Conservation (phyloP, 2,113 vertebrate genomes). For the Sinocyclocheilus grahami region DNA sequence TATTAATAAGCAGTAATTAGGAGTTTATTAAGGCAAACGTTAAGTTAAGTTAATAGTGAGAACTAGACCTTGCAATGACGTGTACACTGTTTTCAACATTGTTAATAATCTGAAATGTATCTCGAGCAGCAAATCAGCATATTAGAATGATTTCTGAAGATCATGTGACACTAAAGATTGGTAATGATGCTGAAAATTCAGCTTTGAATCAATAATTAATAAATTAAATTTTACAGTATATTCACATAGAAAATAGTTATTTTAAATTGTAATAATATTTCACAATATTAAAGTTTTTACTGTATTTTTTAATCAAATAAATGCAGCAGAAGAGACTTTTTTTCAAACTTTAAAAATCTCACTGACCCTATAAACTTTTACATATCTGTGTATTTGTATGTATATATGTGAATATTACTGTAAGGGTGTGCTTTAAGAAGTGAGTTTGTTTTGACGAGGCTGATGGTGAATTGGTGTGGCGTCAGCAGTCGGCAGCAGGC, state of each 20-base stretch:
- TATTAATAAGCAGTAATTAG: too few relatives aligned
- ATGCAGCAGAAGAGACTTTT: background rate
- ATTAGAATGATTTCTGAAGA: background rate
- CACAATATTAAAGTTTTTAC: background rate
- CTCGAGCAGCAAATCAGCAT: too few relatives aligned
- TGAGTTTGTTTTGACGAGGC: background rate
- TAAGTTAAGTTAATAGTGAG: too few relatives aligned
- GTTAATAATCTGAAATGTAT: background rate
- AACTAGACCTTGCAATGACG: too few relatives aligned
- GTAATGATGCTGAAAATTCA: background rate
- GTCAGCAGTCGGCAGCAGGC: background rate
- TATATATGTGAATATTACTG: slow-evolving; percentile 18
- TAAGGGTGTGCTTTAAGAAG: background rate
- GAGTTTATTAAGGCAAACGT: too few relatives aligned
- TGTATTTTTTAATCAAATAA: background rate
- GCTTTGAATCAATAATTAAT: background rate
- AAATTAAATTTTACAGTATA: background rate
- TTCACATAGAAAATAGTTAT: background rate
- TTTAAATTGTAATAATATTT: background rate
- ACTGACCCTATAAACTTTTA: background rate
- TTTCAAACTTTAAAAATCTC: too few relatives aligned
- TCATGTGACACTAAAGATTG: background rate
- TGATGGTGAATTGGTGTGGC: slow-evolving; percentile 57
- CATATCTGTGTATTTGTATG: slow-evolving; percentile 6
- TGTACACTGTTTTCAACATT: background rate